Evolutionary conservation across 2,888 invertebrate genomes (phyloP).

Genomic region (Acleris literana): DNA sequence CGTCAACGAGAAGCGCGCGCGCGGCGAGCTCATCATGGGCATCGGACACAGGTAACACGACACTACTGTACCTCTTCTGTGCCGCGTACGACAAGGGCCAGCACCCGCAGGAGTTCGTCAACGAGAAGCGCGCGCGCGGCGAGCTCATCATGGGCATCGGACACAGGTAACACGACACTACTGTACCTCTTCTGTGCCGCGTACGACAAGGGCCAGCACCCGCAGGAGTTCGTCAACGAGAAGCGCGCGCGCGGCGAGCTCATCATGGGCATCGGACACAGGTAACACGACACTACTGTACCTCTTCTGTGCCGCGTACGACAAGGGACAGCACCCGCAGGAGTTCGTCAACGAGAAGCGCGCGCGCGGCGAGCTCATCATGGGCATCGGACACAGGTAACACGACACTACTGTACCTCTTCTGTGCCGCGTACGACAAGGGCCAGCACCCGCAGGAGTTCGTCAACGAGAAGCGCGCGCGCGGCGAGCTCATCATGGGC

Average conservation of each 20-base stretch:
- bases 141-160: constrained; percentile 99
- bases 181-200: constrained; percentile 99
- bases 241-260: constrained; percentile 98
- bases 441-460: too few relatives aligned
- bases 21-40: constrained; percentile 99
- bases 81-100: constrained; percentile 97
- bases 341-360: constrained; percentile 99
- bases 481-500: too few relatives aligned
- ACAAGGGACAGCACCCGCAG: constrained; percentile 96
- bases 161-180: constrained; percentile 85
- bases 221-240: constrained; percentile 99
- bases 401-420: too few relatives aligned
- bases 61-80: too few relatives aligned
- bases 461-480: too few relatives aligned
- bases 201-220: constrained; percentile 96
- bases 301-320: constrained; percentile 98
- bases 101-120: constrained; percentile 99
- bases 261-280: constrained; percentile 99
- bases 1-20: constrained; percentile 98
- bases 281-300: constrained; percentile 58
- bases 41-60: constrained; percentile 91
- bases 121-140: constrained; percentile 97
- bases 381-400: constrained; percentile 97
- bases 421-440: too few relatives aligned
- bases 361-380: constrained; percentile 98